Evolutionary conservation across 2,888 invertebrate genomes (phyloP).

Genomic region (Philereme vetulata): DNA sequence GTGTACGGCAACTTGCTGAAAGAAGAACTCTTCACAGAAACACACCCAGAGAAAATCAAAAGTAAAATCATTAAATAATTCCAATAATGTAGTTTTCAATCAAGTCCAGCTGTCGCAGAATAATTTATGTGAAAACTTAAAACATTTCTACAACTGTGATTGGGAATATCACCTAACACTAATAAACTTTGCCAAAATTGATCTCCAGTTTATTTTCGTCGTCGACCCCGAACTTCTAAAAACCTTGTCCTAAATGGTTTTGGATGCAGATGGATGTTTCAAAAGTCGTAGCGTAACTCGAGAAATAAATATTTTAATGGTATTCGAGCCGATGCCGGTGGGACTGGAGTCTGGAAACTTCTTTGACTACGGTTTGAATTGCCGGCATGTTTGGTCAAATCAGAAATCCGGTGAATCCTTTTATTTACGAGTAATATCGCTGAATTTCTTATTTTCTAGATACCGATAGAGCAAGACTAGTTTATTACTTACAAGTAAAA

Average conservation of each 20-base stretch:
- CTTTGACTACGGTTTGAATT: no score
- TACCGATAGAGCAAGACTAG: no score
- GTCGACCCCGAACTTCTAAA: neutral
- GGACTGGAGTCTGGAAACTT: no score
- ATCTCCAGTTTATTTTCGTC: slow-evolving; percentile 23
- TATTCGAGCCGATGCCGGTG: no score
- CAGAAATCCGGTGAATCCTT: no score
- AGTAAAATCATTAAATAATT: slow-evolving; percentile 23
- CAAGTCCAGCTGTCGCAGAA: slow-evolving; percentile 30
- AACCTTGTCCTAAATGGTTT: slow-evolving; percentile 1
- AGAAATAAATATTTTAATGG: neutral
- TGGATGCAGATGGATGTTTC: slow-evolving; percentile 2
- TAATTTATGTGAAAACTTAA: slow-evolving; percentile 29
- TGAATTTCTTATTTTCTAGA: no score
- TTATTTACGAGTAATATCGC: no score
- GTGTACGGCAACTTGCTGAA: slow-evolving; percentile 62
- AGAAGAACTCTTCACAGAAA: slow-evolving; percentile 61
- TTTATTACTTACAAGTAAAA: no score
- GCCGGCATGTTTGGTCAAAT: no score
- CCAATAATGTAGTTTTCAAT: slow-evolving; percentile 31
- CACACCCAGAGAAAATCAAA: slow-evolving; percentile 61
- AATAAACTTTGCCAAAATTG: slow-evolving; percentile 25
- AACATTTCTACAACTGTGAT: slow-evolving; percentile 25
- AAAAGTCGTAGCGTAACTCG: neutral
- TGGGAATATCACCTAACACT: slow-evolving; percentile 21